These are phyloP conservation scores for Ramphastos sulfuratus DNA, from an alignment of 2,113 vertebrate species.

Conservation along the genomic window DNA sequence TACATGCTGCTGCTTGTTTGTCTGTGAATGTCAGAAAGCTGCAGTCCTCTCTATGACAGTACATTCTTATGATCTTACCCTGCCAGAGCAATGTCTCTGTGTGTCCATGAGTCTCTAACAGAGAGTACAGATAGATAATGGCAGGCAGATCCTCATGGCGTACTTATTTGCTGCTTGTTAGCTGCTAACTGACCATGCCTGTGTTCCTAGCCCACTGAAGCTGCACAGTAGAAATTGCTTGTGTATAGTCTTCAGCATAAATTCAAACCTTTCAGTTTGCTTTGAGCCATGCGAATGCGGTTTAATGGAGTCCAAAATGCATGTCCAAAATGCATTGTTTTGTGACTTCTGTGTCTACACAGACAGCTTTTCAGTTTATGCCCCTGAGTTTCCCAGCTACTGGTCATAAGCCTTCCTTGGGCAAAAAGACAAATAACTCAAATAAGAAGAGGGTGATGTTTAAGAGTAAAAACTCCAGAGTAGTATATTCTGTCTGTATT, in stretches of 20 bases:
- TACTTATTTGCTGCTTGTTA: not conserved
- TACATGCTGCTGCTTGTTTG: not conserved
- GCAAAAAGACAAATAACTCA: not conserved
- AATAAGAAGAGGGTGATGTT: not conserved
- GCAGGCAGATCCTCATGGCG: not conserved
- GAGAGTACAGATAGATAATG: not conserved
- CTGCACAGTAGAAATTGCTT: not conserved
- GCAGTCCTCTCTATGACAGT: not conserved
- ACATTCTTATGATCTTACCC: not conserved
- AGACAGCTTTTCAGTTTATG: not conserved
- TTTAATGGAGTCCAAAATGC: not conserved
- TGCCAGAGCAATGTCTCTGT: rapidly evolving
- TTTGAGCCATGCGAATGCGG: not conserved
- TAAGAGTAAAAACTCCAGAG: not conserved
- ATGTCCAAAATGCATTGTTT: not conserved
- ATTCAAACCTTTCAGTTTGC: not conserved
- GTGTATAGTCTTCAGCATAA: not conserved
- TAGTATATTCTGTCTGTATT: not conserved
- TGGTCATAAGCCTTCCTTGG: not conserved
- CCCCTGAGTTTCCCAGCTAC: not conserved
- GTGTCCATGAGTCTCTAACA: not conserved
- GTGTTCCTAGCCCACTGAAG: not conserved
- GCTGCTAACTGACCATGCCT: not conserved
- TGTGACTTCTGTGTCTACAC: not conserved
- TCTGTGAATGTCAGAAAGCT: not conserved